Percentiles rank a stretch among this genome's conserved stretches.
Evolutionary conservation across 2,113 vertebrate species (phyloP).

Genomic region (Dipodomys merriami): DNA sequence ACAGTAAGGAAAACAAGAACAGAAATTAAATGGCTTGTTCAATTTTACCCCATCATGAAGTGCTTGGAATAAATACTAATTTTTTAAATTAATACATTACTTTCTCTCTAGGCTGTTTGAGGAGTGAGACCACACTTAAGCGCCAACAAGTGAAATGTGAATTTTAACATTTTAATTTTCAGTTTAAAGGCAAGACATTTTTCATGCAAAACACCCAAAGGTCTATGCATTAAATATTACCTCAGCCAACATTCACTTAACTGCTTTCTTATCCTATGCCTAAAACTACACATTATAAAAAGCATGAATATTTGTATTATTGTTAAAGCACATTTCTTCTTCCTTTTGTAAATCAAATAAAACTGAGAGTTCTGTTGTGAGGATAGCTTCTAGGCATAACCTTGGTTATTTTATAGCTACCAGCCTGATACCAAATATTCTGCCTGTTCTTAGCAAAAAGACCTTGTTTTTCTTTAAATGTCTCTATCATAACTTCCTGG

Average conservation of each 20-base stretch:
- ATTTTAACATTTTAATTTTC: slow-evolving; percentile 56
- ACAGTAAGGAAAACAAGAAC: slow-evolving; percentile 22
- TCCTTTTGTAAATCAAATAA: slow-evolving; percentile 38
- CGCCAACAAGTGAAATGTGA: slow-evolving; percentile 18
- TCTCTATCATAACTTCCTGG: slow-evolving; percentile 49
- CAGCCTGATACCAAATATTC: slow-evolving; percentile 37
- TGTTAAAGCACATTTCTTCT: slow-evolving; percentile 38
- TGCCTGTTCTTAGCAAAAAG: slow-evolving; percentile 22
- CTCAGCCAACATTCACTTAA: slow-evolving; percentile 41
- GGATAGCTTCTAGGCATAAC: slow-evolving; percentile 32
- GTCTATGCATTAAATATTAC: slow-evolving; percentile 32
- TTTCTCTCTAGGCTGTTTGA: neutral
- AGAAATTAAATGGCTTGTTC: slow-evolving; percentile 33
- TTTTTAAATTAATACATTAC: slow-evolving; percentile 44
- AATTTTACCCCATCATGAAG: neutral
- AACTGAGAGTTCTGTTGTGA: slow-evolving; percentile 50
- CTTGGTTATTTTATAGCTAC: slow-evolving; percentile 21
- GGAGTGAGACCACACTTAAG: slow-evolving; percentile 26
- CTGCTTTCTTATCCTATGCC: slow-evolving; percentile 28
- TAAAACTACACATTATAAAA: slow-evolving; percentile 19
- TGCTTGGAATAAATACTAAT: slow-evolving; percentile 1
- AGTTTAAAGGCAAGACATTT: slow-evolving; percentile 52
- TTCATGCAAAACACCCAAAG: slow-evolving; percentile 25
- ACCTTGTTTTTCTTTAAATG: slow-evolving; percentile 48
- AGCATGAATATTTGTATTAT: slow-evolving; percentile 56